These are phyloP conservation scores for Zhengitettix transpicula DNA, from an alignment of 2,888 invertebrate genomes.

Conservation along the genomic window DNA sequence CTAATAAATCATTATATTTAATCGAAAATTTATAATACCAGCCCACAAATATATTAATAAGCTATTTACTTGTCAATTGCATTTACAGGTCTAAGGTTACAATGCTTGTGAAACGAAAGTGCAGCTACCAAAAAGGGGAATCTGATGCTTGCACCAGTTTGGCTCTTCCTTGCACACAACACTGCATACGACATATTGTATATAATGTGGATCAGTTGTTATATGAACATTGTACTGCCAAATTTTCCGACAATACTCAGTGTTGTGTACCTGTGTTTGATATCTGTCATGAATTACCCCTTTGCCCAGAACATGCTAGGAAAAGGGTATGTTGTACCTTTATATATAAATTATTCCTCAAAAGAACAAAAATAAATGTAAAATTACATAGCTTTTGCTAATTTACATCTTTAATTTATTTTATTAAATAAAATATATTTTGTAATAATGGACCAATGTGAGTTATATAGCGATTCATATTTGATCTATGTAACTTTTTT, in stretches of 20 bases:
- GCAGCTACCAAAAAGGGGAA: conserved; percentile 16
- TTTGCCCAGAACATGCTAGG: conserved; percentile 73
- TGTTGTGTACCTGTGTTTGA: conserved; percentile 67
- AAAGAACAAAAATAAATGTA: background rate
- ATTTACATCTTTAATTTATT: background rate
- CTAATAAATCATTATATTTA: no score
- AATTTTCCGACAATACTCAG: conserved; percentile 60
- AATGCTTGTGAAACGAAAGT: conserved; percentile 16
- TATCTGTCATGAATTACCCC: conserved; percentile 60
- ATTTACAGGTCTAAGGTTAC: conserved; percentile 16
- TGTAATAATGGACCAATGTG: background rate
- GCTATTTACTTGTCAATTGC: background rate
- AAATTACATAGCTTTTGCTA: background rate
- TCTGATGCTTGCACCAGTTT: conserved; percentile 22
- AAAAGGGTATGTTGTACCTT: conserved; percentile 39
- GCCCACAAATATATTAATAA: background rate
- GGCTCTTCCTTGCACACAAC: conserved; percentile 60
- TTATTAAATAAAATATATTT: background rate
- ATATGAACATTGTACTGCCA: conserved; percentile 64
- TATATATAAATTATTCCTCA: background rate
- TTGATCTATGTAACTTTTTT: no score
- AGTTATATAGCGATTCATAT: no score
- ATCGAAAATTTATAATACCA: background rate
- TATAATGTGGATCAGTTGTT: conserved; percentile 68
- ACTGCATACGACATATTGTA: conserved; percentile 74